phyloP scores from a whole-genome alignment of 2,113 vertebrate species.

The Chaetorhynchus papuensis region DNA sequence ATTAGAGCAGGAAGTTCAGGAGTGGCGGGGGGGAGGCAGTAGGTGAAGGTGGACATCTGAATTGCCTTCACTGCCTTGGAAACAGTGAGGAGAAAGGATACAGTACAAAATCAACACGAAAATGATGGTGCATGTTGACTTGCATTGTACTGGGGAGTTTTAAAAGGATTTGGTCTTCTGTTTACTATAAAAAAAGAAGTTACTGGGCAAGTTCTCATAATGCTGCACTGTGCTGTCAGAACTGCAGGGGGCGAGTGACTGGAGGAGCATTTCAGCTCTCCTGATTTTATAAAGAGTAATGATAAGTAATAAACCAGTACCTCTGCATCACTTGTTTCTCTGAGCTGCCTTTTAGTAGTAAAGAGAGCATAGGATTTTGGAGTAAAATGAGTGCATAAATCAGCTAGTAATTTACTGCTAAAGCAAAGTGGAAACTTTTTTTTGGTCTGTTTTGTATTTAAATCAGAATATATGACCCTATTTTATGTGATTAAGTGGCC shows the following conservation, averaged over 20 bases:
- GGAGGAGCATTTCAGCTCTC: not conserved
- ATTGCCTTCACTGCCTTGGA: not conserved
- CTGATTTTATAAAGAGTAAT: not conserved
- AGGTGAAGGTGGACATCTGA: not conserved
- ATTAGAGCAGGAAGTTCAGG: not conserved
- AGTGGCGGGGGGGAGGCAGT: not conserved
- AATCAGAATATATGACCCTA: not conserved
- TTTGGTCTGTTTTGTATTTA: not conserved
- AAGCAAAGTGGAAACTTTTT: not conserved
- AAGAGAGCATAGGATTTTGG: not conserved
- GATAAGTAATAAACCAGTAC: not conserved
- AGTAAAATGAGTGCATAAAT: not conserved
- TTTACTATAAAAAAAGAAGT: not conserved
- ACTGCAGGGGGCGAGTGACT: slow-evolving; percentile 25
- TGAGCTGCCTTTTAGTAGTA: not conserved
- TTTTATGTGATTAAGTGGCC: not conserved
- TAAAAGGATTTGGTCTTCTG: not conserved
- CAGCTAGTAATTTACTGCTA: not conserved
- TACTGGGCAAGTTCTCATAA: not conserved
- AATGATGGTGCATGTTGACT: not conserved
- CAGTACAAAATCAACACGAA: not conserved
- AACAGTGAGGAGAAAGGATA: not conserved
- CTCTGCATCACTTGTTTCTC: not conserved
- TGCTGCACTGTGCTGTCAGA: not conserved
- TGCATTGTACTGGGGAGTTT: not conserved